Percentiles rank a stretch among this genome's conserved stretches.
phyloP scores from a whole-genome alignment of 2,797 vertebrate species.

The Mycteria americana region DNA sequence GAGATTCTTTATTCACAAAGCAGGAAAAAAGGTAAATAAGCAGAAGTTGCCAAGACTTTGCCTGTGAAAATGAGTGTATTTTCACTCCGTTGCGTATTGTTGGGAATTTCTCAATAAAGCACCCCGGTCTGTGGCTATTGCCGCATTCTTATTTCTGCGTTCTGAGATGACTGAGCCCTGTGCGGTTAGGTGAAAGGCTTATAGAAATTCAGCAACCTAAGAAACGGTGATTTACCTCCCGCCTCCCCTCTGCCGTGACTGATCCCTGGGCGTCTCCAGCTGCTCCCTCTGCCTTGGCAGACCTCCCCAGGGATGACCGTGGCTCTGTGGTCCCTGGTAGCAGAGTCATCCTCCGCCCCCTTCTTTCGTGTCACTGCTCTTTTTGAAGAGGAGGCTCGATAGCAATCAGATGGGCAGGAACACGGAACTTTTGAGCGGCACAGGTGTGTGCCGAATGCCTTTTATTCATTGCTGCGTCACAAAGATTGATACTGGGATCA shows the following conservation, averaged over 20 bases:
- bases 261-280: neutral
- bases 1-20: neutral
- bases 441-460: neutral
- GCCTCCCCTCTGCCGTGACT: rapidly evolving
- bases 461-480: neutral
- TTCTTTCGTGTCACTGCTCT: neutral
- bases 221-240: no score
- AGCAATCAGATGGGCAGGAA: neutral
- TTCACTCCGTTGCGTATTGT: neutral
- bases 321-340: neutral
- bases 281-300: neutral
- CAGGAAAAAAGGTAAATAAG: neutral
- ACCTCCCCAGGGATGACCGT: neutral
- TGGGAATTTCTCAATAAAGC: neutral
- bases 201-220: neutral
- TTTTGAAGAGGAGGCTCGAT: neutral
- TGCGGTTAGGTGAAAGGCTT: neutral
- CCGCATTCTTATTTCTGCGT: neutral
- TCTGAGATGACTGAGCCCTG: neutral
- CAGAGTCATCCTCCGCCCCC: neutral
- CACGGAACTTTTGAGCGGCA: rapidly evolving
- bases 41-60: no score
- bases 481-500: rapidly evolving
- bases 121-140: neutral
- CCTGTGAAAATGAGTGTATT: neutral